phyloP scores from a whole-genome alignment of 2,797 vertebrate species.

The Tolypeutes matacus region DNA sequence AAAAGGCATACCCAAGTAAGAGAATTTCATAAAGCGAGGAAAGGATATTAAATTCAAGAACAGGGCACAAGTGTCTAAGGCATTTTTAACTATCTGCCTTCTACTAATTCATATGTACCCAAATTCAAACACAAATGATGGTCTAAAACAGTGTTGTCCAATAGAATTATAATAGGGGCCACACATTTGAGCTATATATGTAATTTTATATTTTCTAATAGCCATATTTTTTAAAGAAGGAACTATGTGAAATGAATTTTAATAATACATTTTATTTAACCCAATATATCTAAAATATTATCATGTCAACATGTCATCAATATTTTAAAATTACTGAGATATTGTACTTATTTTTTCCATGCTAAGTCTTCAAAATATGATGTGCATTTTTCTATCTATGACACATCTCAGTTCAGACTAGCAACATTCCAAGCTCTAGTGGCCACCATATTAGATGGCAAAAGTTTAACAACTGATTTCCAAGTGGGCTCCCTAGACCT shows the following conservation, averaged over 20 bases:
- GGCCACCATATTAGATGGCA: neutral
- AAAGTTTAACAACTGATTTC: neutral
- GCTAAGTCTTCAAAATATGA: neutral
- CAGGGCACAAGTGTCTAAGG: neutral
- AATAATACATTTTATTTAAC: conserved; percentile 1
- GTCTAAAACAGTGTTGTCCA: neutral
- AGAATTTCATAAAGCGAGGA: neutral
- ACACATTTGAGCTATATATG: neutral
- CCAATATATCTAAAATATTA: neutral
- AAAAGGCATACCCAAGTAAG: neutral
- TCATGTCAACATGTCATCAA: neutral
- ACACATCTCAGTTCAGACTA: neutral
- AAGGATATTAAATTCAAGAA: neutral
- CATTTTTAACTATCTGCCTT: neutral
- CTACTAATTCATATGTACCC: neutral
- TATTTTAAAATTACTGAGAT: neutral
- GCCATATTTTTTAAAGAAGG: neutral
- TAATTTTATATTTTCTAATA: conserved; percentile 19
- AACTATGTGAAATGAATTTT: conserved; percentile 39
- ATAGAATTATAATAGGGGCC: neutral
- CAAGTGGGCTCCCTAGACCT: neutral
- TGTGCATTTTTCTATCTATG: neutral
- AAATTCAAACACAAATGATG: neutral
- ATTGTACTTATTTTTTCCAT: neutral
- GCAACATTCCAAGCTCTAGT: neutral